Conservation (phyloP, 2,113 vertebrate species). For the Galeopterus variegatus region DNA sequence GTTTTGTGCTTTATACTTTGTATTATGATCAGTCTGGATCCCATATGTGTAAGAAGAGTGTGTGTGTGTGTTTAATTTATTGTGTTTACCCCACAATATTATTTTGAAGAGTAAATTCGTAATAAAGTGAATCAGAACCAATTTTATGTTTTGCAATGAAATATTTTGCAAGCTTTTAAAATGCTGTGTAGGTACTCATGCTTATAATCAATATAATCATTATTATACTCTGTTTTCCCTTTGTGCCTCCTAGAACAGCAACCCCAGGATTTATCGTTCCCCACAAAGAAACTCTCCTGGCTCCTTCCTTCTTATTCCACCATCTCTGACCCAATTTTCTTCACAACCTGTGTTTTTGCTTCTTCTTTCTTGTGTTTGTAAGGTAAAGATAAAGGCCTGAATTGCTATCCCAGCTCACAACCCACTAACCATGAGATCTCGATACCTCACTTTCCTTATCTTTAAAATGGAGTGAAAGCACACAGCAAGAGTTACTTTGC, state of each 20-base stretch:
- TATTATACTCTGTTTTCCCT: background rate
- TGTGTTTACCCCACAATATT: too few species aligned
- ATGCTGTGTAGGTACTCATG: background rate
- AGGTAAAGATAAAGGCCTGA: background rate
- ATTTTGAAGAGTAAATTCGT: too few species aligned
- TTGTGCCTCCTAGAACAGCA: background rate
- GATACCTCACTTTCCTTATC: background rate
- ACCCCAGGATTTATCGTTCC: background rate
- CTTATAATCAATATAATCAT: background rate
- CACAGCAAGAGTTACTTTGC: background rate
- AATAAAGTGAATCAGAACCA: background rate
- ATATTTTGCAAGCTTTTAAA: background rate
- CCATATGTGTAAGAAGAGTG: background rate
- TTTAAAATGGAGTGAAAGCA: background rate
- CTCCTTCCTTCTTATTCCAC: background rate
- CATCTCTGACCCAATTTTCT: background rate
- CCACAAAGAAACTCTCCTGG: background rate
- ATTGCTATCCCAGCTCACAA: background rate
- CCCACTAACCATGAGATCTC: background rate
- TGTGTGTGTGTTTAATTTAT: background rate
- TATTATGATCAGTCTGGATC: background rate
- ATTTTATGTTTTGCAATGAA: conserved; percentile 9
- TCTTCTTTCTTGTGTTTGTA: background rate
- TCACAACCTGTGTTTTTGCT: background rate
- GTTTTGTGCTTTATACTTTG: background rate